Conservation (phyloP, 2,113 vertebrate genomes). For the Gila orcuttii region DNA sequence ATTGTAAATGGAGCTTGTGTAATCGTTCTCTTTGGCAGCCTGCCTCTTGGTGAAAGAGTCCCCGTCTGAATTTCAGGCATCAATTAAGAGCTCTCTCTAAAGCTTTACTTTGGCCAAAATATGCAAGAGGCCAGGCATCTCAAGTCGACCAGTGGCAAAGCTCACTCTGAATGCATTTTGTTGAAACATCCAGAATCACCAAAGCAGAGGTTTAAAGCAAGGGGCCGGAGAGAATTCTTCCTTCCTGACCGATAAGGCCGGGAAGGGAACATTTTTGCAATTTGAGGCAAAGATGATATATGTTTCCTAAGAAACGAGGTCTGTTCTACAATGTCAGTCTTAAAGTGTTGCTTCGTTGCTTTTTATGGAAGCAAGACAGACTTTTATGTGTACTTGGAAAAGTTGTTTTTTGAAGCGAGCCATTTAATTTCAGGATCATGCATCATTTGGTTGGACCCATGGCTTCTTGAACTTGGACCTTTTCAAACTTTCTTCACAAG, state of each 20-base stretch:
- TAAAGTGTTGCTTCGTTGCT: background rate
- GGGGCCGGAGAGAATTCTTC: slow-evolving; percentile 43
- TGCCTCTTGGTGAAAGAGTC: slow-evolving; percentile 61
- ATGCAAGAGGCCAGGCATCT: slow-evolving; percentile 68
- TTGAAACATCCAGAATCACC: background rate
- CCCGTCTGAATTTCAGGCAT: slow-evolving; percentile 72
- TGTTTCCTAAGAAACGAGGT: slow-evolving; percentile 49
- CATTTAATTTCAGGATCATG: slow-evolving; percentile 9
- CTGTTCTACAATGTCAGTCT: background rate
- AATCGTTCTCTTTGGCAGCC: slow-evolving; percentile 66
- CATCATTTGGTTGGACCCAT: slow-evolving; percentile 10
- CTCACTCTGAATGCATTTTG: slow-evolving; percentile 53
- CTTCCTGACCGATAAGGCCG: slow-evolving; percentile 59
- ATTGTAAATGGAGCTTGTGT: slow-evolving; percentile 71
- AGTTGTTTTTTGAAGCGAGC: background rate
- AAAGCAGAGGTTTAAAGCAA: background rate
- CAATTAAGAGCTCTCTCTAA: slow-evolving; percentile 68
- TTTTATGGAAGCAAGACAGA: slow-evolving; percentile 20
- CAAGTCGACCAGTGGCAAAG: slow-evolving; percentile 64
- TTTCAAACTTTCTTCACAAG: background rate
- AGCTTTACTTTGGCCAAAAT: slow-evolving; percentile 62
- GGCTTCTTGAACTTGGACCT: slow-evolving; percentile 39
- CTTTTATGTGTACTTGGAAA: background rate
- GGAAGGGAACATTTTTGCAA: slow-evolving; percentile 54
- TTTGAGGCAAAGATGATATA: slow-evolving; percentile 53